A percentile compares a stretch with the other conserved stretches of the same genome.
Conservation (phyloP, 2,113 vertebrate species). For the chimpanzee (Pan troglodytes) region NHGRI_mPanTro3-v2.1_pri NC_072415.2:73142501-73143000, state of each 20-base stretch:
- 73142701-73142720: constrained; percentile 79
- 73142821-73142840: constrained; percentile 56
- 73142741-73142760: constrained; percentile 79
- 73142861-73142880: constrained; percentile 23
- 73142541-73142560: not conserved
- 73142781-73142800: constrained; percentile 73
- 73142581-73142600: not conserved
- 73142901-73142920: not conserved
- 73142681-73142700: constrained; percentile 80
- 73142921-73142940: constrained; percentile 11
- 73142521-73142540: not conserved
- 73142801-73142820: constrained; percentile 70
- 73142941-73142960: constrained; percentile 42
- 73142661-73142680: not conserved
- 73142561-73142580: not conserved
- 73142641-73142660: constrained; percentile 17
- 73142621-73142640: not conserved
- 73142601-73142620: not conserved
- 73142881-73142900: not conserved
- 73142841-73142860: constrained; percentile 54
- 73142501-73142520: fast-evolving
- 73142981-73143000: not conserved
- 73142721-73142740: constrained; percentile 74
- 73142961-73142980: not conserved
- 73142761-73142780: constrained; percentile 72